phyloP scores from a whole-genome alignment of 2,888 invertebrate species.

The Melanchra persicariae region DNA sequence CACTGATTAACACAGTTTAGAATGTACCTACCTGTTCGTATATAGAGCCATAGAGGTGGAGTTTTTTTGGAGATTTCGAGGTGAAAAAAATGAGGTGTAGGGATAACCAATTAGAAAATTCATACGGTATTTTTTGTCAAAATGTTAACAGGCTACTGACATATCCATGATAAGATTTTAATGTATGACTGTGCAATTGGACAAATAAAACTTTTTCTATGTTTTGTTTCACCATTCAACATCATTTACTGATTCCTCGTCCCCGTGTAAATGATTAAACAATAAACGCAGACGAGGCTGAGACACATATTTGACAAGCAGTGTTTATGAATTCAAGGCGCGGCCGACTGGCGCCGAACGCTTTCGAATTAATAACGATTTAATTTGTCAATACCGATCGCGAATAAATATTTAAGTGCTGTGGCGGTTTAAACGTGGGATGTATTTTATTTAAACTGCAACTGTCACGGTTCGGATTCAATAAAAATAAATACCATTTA shows the following conservation, averaged over 20 bases:
- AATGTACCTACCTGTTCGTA: not conserved
- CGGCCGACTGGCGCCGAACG: conserved; percentile 33
- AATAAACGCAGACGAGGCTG: conserved; percentile 45
- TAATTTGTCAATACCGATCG: conserved; percentile 58
- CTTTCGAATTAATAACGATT: conserved; percentile 62
- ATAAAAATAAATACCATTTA: not conserved
- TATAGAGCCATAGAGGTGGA: no score
- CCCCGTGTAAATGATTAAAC: conserved; percentile 31
- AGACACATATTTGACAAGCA: conserved; percentile 49
- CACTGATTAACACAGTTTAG: not conserved
- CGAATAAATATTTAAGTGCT: conserved; percentile 49
- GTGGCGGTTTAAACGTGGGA: conserved; percentile 23
- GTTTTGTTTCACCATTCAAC: not conserved
- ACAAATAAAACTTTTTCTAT: no score
- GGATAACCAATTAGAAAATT: no score
- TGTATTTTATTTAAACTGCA: conserved; percentile 51
- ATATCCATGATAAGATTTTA: no score
- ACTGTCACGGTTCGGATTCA: conserved; percentile 17
- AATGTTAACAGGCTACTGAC: no score
- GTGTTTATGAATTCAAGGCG: conserved; percentile 61
- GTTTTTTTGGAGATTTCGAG: no score
- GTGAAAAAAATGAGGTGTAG: no score
- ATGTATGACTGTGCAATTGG: no score
- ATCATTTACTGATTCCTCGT: not conserved
- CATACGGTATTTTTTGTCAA: no score